Conservation (phyloP, 1,140 invertebrate genomes). For the Drosophila bocki region DNA sequence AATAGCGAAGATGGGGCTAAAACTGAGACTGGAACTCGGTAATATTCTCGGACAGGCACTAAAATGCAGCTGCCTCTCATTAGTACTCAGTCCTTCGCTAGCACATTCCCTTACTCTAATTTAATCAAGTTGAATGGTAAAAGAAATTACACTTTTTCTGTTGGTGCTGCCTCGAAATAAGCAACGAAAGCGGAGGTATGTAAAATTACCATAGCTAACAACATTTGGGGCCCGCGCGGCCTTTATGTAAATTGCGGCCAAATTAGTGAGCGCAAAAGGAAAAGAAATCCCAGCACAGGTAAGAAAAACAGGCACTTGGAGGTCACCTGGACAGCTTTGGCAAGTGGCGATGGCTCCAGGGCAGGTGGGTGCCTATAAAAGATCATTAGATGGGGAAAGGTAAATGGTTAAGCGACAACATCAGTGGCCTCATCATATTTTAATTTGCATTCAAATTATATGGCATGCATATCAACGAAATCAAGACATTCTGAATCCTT, state of each 20-base stretch:
- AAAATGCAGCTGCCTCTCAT: slow-evolving; percentile 76
- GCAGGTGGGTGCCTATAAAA: slow-evolving; percentile 59
- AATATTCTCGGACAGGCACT: slow-evolving; percentile 45
- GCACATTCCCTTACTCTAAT: slow-evolving; percentile 41
- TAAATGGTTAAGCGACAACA: slow-evolving; percentile 58
- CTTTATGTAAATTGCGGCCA: slow-evolving; percentile 77
- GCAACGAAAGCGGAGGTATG: slow-evolving; percentile 12
- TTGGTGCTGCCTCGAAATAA: slow-evolving; percentile 26
- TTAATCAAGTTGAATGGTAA: slow-evolving; percentile 67
- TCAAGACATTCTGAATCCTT: slow-evolving; percentile 12
- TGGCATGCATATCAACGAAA: slow-evolving; percentile 40
- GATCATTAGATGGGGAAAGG: slow-evolving; percentile 68
- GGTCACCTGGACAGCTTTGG: slow-evolving; percentile 21
- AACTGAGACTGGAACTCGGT: neutral
- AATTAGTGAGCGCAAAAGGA: slow-evolving; percentile 61
- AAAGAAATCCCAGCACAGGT: slow-evolving; percentile 48
- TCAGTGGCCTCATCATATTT: slow-evolving; percentile 61
- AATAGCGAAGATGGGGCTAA: neutral
- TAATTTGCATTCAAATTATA: slow-evolving; percentile 80
- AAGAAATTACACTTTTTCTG: slow-evolving; percentile 44
- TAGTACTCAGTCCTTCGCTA: slow-evolving; percentile 31
- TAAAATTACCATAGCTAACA: slow-evolving; percentile 53
- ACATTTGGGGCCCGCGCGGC: slow-evolving; percentile 48
- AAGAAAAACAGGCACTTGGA: slow-evolving; percentile 30
- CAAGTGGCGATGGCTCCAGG: slow-evolving; percentile 8